Evolutionary conservation across 1,140 invertebrate genomes (phyloP), one percentile per base, ranked within the genome.

Genomic region (Cotesia vestalis): DNA sequence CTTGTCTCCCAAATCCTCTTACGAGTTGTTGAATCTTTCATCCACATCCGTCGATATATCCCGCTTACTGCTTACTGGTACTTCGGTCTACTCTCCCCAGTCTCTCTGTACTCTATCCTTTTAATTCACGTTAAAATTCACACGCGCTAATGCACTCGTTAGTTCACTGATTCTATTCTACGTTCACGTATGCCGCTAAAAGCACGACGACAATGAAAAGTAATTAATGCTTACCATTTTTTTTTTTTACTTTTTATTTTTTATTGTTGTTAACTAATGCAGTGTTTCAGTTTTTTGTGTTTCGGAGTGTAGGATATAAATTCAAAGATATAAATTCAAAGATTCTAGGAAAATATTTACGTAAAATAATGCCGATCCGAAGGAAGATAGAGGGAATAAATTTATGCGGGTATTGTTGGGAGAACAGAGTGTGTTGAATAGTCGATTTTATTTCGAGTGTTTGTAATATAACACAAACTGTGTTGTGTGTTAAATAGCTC

Each of bases 1-100:
- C 55, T n/a, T 8, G 3, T 20, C 59, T 60, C 53, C 36, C 36
- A 62, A 68, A 75, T 75, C 74, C 71, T 73, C 35, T 60, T 55
- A 61, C 69, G 55, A 71, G 20, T 69, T 40, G 57, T 62, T 73
- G 71, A 72, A 72, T 72, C 55, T 61, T 67, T 60, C n/a, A 61
- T 67, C 35, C 4, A 11, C 20, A 27, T 35, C 20, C 17, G 46
- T 46, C 11, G 6, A 66, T 52, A 55, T 40, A 34, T 17, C 4
- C 20, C 12, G 0, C 12, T n/a, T 46, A 46, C 40, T 46, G 40
- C 40, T 8, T 6, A 6, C 11, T 11, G 40, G 40, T 27, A 27
- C n/a, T 12, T 38, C 9, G 3, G 46, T 46, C 17, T 36, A 17
- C 14, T 6, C 5, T 17, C 17, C 17, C 17, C 0, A 17, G 1